Base-by-base conservation (phyloP, 2,888 invertebrate species). In the Volucella inflata region DNA sequence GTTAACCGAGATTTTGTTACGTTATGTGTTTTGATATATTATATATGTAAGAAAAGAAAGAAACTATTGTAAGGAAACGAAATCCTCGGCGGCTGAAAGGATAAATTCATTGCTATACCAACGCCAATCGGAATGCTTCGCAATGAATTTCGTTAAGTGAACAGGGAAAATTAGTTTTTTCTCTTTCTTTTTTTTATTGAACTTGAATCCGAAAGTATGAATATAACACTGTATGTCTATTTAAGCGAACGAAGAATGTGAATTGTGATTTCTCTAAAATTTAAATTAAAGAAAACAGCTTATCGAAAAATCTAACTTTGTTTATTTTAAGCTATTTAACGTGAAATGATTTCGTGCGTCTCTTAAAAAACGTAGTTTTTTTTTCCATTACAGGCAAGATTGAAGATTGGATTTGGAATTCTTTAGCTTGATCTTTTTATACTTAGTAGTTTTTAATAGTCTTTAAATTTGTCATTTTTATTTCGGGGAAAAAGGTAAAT, bases 1-100 rank as follows among this genome's bases (percentile, higher is more conserved):
- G 68, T 17, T 10, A 38, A 36, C 76, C 21, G 70, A 64, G 76
- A 59, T 70, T 70, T 75, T 77, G 67, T 82, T 76, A 77, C 38
- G 72, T 77, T 78, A 71, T 67, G 64, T 70, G 70, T 81, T 62
- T 38, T 74, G 6, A 30, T 30, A 30, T 30, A 30, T 75, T 76
- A 46, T 80, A 62, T 60, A 46, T 57, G 12, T 62, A 51, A 30
- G 30, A 30, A 30, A 30, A 30, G 6, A 60, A 62, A 17, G 11
- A 59, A 71, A 42, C 30, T 71, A 30, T 51, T 76, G 62, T 76
- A 57, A 30, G 30, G 30, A 30, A 30, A 30, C 48, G 64, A 14
- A 55, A 14, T 64, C 64, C n/a, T 64, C 51, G 21, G 44, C 36
- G 36, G 38, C 36, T 77, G 8, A 10, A 40, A n/a, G 6, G 8